A percentile compares a stretch with the other conserved stretches of the same genome.
Evolutionary conservation across 1,140 invertebrate genomes (phyloP).

Genomic region (Pseudomyrmex dendroicus): DNA sequence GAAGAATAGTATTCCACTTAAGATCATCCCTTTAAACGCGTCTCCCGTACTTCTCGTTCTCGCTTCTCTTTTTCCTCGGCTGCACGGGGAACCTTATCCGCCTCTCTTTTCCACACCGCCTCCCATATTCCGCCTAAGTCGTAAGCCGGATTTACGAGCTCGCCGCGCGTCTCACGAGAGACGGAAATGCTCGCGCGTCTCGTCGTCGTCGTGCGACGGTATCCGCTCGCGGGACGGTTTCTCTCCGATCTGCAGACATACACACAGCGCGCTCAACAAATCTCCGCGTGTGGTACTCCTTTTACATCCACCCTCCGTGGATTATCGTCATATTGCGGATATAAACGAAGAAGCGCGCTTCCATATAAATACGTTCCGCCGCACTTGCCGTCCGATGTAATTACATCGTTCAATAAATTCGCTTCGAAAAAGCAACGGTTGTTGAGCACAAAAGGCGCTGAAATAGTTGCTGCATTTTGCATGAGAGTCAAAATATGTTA

Average conservation of each 20-base stretch:
- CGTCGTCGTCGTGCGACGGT: background rate
- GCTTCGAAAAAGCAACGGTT: too few species aligned
- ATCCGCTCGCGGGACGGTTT: slow-evolving; percentile 40
- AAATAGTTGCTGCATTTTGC: slow-evolving; percentile 15
- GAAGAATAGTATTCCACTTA: slow-evolving; percentile 19
- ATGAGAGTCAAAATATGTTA: slow-evolving; percentile 4
- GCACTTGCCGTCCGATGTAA: background rate
- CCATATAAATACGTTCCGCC: background rate
- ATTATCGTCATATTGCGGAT: slow-evolving; percentile 36
- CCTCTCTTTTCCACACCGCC: background rate
- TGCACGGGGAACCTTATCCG: background rate
- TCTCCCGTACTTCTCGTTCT: background rate
- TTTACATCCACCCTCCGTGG: slow-evolving; percentile 12
- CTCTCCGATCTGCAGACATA: background rate
- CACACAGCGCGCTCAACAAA: slow-evolving; percentile 1
- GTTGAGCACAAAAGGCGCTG: too few species aligned
- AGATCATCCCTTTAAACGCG: slow-evolving; percentile 41
- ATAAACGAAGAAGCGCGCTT: background rate
- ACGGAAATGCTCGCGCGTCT: slow-evolving; percentile 5
- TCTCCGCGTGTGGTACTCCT: slow-evolving; percentile 9
- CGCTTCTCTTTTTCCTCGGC: slow-evolving; percentile 10
- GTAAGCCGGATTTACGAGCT: slow-evolving; percentile 54
- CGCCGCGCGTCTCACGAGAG: slow-evolving; percentile 19
- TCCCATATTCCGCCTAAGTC: slow-evolving; percentile 32
- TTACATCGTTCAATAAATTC: background rate